These are phyloP conservation scores for Megaceryle torquata DNA, from an alignment of 2,113 vertebrate species.

Conservation along the genomic window DNA sequence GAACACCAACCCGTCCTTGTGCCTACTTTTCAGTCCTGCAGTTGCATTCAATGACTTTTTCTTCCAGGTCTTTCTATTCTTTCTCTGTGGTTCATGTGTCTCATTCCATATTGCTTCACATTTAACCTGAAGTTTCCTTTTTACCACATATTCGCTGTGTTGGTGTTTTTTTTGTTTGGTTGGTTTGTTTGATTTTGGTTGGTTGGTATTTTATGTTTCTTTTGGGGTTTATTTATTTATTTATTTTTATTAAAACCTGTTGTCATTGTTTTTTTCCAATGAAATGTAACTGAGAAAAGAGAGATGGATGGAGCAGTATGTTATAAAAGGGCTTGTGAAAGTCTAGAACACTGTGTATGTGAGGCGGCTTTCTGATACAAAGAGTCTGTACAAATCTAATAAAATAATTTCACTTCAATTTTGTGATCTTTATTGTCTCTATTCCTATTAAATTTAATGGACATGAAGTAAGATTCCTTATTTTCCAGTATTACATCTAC, in stretches of 20 bases:
- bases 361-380: background rate
- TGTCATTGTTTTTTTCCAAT: background rate
- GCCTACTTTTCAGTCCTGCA: background rate
- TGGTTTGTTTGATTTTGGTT: too few relatives aligned
- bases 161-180: background rate
- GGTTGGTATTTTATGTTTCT: too few relatives aligned
- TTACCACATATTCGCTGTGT: background rate
- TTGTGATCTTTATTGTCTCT: background rate
- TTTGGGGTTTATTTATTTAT: too few relatives aligned
- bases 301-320: background rate
- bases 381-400: background rate
- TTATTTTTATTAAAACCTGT: background rate
- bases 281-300: background rate
- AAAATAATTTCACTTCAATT: background rate
- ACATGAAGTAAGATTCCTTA: background rate
- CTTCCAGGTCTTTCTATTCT: background rate
- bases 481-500: background rate
- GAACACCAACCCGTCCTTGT: background rate
- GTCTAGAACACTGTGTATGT: background rate
- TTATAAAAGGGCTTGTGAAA: background rate
- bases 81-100: background rate
- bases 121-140: background rate
- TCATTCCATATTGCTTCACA: background rate
- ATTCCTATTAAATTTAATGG: background rate
- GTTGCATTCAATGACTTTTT: background rate